Evolutionary conservation across 2,113 vertebrate species (phyloP).

Genomic region (Ariopsis seemanni): DNA sequence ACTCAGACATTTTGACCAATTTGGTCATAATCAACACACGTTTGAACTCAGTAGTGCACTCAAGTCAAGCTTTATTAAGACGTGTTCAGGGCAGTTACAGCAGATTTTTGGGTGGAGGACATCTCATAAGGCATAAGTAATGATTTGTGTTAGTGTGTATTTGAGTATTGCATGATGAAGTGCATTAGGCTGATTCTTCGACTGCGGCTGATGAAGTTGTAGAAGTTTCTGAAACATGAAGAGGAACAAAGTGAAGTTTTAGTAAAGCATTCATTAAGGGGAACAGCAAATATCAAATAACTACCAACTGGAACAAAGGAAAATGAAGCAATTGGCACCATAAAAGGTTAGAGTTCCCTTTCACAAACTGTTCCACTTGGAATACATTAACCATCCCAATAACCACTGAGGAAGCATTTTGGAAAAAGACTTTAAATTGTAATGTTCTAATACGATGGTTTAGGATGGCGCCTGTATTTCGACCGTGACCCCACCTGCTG

Average conservation of each 20-base stretch:
- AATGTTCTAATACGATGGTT: background rate
- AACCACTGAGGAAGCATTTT: background rate
- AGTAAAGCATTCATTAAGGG: background rate
- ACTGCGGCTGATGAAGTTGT: background rate
- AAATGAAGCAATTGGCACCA: background rate
- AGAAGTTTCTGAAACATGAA: background rate
- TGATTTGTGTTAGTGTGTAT: background rate
- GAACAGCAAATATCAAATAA: background rate
- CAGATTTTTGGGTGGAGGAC: slow-evolving; percentile 30
- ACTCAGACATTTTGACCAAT: background rate
- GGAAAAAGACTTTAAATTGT: background rate
- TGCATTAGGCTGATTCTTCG: background rate
- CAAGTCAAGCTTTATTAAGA: slow-evolving; percentile 76
- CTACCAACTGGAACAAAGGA: background rate
- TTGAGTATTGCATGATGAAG: background rate
- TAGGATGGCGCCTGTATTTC: background rate
- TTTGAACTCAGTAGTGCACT: slow-evolving; percentile 52
- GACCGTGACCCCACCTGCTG: slow-evolving; percentile 21
- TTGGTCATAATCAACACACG: background rate
- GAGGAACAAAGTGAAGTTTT: background rate
- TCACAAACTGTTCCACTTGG: background rate
- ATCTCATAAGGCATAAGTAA: slow-evolving; percentile 32
- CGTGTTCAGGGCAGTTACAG: slow-evolving; percentile 54
- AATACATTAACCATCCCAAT: background rate
- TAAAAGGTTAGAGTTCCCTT: background rate